Base-by-base conservation (phyloP, 2,797 vertebrate species). In the Aerospiza tachiro region DNA sequence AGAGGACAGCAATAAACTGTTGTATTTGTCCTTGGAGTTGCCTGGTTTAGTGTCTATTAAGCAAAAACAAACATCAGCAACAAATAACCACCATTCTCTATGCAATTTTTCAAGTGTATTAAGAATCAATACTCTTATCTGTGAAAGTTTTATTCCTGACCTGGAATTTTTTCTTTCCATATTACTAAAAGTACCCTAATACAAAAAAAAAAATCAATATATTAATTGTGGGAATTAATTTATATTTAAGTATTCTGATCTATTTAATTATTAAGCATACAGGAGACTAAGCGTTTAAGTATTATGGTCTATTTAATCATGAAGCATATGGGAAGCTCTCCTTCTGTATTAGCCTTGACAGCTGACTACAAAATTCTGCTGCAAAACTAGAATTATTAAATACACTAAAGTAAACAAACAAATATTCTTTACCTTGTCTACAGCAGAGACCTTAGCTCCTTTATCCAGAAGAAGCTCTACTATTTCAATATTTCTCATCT, bases 381-480 rank as follows among this genome's bases (percentile, higher is more conserved):
- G 71, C 45, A 84, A 86, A 88, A 56, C 16, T 29, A n/a, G 77
- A 87, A 77, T 28, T 0, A 90, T 75, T 84, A 66, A 70, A 89
- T n/a, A 75, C 10, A 65, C 26, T 50, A 3, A 63, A 77, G 26
- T 33, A 58, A 67, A 35, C 26, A 56, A 65, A 26, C 8, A 79
- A 82, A 63, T 58, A 67, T 10, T 55, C 56, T 88, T 95, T 97
- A 99, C 99, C 99, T 99, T 99, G 96, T 99, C 99, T 19, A 99
- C 98, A 3, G 99, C 99, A 15, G 99, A 99, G 68, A 99, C 99
- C 82, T 99, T 99, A 21, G 99, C 99, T 91, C 99, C 99, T 98
- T 99, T 99, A 78, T 99, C 99, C 47, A 99, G 98, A 91, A 99
- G 98, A 58, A 99, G 99, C 96, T 99, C 99, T 78, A 99, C 99